Conservation (phyloP, 2,797 vertebrate species). For the Gorsachius magnificus region DNA sequence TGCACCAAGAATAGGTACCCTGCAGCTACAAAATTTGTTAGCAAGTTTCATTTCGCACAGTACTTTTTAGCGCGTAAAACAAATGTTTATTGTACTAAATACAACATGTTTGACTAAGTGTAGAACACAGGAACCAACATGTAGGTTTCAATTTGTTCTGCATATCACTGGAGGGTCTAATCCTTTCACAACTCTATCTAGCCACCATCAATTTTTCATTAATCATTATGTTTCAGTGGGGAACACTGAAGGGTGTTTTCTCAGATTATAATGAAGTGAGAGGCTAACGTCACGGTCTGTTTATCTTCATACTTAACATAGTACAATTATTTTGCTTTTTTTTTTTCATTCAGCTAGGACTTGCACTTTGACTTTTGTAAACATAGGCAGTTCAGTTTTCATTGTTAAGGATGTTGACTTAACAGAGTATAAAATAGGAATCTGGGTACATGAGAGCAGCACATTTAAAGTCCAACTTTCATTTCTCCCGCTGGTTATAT, state of each 20-base stretch:
- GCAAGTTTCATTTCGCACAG: slow-evolving; percentile 7
- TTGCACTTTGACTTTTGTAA: slow-evolving; percentile 48
- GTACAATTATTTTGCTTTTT: slow-evolving; percentile 10
- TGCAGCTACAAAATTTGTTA: neutral
- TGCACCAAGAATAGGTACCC: neutral
- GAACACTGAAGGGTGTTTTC: slow-evolving; percentile 61
- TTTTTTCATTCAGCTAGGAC: slow-evolving; percentile 27
- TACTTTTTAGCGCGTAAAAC: neutral
- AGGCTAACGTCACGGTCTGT: slow-evolving; percentile 45
- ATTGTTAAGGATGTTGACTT: slow-evolving; percentile 45
- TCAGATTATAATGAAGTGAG: slow-evolving; percentile 52
- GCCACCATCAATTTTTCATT: slow-evolving; percentile 42
- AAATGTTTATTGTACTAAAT: slow-evolving; percentile 57
- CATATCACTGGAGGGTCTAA: slow-evolving; percentile 50
- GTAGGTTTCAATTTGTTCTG: slow-evolving; percentile 56
- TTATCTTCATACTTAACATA: slow-evolving; percentile 60
- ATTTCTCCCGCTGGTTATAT: neutral
- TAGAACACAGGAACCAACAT: slow-evolving; percentile 52
- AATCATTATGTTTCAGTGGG: slow-evolving; percentile 59
- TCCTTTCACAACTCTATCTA: slow-evolving; percentile 56
- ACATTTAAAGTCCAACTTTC: neutral
- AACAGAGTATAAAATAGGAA: slow-evolving; percentile 54
- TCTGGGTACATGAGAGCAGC: neutral
- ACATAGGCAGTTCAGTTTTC: slow-evolving; percentile 30
- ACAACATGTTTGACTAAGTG: slow-evolving; percentile 40